Percentiles rank a stretch among this genome's conserved stretches.
phyloP scores from a whole-genome alignment of 1,140 invertebrate genomes.

The Dryas iulia region DNA sequence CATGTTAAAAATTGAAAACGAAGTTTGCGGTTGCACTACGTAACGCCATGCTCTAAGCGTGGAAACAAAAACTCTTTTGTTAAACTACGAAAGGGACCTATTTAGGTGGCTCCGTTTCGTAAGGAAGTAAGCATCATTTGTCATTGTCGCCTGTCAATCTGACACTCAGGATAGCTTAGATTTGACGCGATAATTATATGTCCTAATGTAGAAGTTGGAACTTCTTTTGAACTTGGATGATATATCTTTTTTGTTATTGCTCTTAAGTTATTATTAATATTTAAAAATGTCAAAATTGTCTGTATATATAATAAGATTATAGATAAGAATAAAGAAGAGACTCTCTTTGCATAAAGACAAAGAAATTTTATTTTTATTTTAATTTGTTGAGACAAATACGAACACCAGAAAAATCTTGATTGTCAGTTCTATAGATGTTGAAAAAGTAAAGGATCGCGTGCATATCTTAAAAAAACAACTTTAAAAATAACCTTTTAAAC shows the following conservation, averaged over 20 bases:
- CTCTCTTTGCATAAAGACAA: neutral
- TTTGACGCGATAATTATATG: slow-evolving; percentile 47
- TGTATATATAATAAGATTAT: neutral
- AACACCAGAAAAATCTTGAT: too few species aligned
- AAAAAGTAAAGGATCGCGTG: neutral
- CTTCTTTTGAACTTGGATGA: slow-evolving; percentile 1
- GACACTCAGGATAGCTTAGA: slow-evolving; percentile 33
- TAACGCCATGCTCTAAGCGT: slow-evolving; percentile 37
- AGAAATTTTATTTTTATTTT: neutral
- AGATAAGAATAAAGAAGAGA: neutral
- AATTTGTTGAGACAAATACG: too few species aligned
- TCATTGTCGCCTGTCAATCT: slow-evolving; percentile 46
- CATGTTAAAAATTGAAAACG: slow-evolving; percentile 43
- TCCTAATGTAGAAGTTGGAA: slow-evolving; percentile 25
- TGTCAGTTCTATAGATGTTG: neutral
- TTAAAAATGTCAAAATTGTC: neutral
- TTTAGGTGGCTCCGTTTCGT: slow-evolving; percentile 22
- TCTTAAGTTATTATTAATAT: neutral
- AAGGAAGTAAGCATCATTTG: slow-evolving; percentile 49
- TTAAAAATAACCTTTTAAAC: neutral
- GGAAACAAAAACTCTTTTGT: slow-evolving; percentile 41
- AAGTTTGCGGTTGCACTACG: slow-evolving; percentile 43
- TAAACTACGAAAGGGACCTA: slow-evolving; percentile 15
- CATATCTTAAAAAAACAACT: neutral
- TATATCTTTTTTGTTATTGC: slow-evolving; percentile 33